Evolutionary conservation across 1,140 invertebrate genomes (phyloP).

Genomic region (Tenebrio molitor): DNA sequence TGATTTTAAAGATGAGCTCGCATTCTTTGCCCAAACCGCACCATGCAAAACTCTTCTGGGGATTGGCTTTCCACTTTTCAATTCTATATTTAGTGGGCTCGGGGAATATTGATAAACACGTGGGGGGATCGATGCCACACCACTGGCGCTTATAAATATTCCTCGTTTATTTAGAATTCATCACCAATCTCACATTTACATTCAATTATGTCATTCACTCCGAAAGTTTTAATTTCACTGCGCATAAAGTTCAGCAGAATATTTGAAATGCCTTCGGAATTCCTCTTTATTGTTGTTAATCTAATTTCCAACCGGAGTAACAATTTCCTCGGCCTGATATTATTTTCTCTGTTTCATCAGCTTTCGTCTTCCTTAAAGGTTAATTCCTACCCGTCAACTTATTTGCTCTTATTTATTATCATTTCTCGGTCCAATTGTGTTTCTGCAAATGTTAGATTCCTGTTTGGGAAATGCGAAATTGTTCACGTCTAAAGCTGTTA

Average conservation of each 20-base stretch:
- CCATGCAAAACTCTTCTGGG: not conserved
- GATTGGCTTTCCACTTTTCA: not conserved
- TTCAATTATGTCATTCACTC: constrained; percentile 12
- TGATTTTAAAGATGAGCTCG: constrained; percentile 3
- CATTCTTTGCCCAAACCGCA: constrained; percentile 14
- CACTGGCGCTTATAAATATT: not conserved
- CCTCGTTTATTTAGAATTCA: constrained; percentile 4
- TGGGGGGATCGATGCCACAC: not conserved
- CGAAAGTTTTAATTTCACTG: not conserved
- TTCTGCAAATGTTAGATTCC: no score
- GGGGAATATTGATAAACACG: constrained; percentile 6
- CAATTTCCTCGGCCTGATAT: constrained; percentile 1
- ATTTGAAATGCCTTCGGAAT: constrained; percentile 4
- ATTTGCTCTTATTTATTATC: not conserved
- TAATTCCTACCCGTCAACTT: not conserved
- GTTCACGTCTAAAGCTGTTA: no score
- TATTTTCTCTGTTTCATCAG: constrained; percentile 2
- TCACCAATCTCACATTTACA: constrained; percentile 1
- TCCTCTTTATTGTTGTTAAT: constrained; percentile 24
- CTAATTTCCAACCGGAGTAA: constrained; percentile 1
- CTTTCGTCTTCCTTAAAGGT: not conserved
- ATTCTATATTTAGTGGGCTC: not conserved
- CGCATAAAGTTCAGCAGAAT: not conserved
- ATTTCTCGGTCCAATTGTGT: not conserved
- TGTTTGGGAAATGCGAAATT: no score